Evolutionary conservation across 2,888 invertebrate genomes (phyloP).

Genomic region (Leptura quadrifasciata): DNA sequence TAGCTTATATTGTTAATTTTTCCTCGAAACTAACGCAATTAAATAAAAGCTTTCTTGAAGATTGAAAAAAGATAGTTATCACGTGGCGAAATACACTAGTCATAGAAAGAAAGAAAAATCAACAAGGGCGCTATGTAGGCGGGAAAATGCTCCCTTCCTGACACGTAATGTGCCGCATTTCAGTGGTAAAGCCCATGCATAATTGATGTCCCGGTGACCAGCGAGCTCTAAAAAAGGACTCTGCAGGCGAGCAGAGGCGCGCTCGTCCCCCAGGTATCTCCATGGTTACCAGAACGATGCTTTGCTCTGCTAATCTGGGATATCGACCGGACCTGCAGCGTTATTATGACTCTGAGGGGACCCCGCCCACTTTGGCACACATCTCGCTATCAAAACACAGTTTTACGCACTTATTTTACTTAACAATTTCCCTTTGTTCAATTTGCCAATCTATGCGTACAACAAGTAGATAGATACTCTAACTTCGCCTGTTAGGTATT

Average conservation of each 20-base stretch:
- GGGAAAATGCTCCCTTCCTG: not conserved
- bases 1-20: not conserved
- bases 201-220: constrained; percentile 35
- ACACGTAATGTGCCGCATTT: constrained; percentile 31
- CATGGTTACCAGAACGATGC: constrained; percentile 34
- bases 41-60: not conserved
- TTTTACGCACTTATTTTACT: not conserved
- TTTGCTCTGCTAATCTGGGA: constrained; percentile 38
- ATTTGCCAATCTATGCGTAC: not conserved
- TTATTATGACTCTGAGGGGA: constrained; percentile 5
- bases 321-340: constrained; percentile 34
- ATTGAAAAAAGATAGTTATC: constrained; percentile 3
- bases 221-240: constrained; percentile 20
- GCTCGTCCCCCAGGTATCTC: constrained; percentile 19
- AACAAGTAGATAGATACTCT: too few relatives aligned
- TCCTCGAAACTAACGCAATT: not conserved
- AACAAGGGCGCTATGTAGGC: constrained; percentile 2
- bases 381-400: constrained; percentile 4
- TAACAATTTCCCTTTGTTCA: not conserved
- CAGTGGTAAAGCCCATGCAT: constrained; percentile 36
- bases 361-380: constrained; percentile 32
- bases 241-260: constrained; percentile 1
- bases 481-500: too few relatives aligned
- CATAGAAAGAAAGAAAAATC: constrained; percentile 21
- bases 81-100: not conserved